Conservation (phyloP, 2,113 vertebrate genomes). For the Hydropotes inermis region DNA sequence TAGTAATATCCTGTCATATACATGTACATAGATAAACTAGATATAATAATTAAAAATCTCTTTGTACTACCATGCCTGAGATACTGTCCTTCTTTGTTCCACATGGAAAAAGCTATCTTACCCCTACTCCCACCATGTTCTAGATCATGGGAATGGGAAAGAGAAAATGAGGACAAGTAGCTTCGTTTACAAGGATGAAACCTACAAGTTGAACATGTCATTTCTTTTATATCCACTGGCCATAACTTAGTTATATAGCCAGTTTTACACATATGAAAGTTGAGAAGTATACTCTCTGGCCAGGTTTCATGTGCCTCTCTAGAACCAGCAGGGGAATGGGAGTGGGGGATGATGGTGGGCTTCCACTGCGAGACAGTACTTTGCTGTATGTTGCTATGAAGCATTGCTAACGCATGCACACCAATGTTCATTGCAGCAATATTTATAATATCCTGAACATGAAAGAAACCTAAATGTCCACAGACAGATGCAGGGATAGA, state of each 20-base stretch:
- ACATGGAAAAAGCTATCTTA: not conserved
- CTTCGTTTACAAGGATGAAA: not conserved
- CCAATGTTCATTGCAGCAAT: not conserved
- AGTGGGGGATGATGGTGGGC: fast-evolving
- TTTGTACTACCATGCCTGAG: not conserved
- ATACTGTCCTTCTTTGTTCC: not conserved
- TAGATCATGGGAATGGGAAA: not conserved
- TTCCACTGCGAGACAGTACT: not conserved
- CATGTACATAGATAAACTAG: not conserved
- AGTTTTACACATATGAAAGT: fast-evolving
- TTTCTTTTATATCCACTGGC: not conserved
- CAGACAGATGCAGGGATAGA: not conserved
- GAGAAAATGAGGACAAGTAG: too few relatives aligned
- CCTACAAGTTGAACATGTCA: not conserved
- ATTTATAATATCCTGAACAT: not conserved
- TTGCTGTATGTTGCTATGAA: not conserved
- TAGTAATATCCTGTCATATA: not conserved
- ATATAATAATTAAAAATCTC: not conserved
- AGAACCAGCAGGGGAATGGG: not conserved
- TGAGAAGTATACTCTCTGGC: not conserved
- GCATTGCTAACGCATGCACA: not conserved
- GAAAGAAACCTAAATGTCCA: not conserved
- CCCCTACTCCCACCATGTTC: not conserved
- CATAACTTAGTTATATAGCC: not conserved
- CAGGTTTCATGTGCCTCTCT: not conserved